Evolutionary conservation across 2,888 invertebrate species (phyloP), one percentile per base, ranked within the genome.

Genomic region (Oxyteleia sp.): DNA sequence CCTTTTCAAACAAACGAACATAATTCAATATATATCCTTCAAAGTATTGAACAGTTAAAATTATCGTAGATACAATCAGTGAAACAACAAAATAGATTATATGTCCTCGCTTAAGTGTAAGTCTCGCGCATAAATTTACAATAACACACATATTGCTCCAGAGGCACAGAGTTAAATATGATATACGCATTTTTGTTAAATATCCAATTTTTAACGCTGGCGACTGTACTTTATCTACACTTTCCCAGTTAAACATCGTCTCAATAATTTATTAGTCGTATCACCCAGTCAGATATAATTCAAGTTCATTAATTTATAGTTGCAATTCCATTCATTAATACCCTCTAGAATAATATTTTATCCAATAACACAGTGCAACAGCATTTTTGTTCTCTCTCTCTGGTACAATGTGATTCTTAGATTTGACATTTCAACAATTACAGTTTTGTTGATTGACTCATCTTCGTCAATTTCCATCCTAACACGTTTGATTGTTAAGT

Each of bases 281-380:
- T 63, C 63, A 63, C 47, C 45, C 29, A 10, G 35, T 64, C 64
- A 64, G 64, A 35, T 64, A 49, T 64, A 32, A 8, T 38, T 66
- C 38, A 23, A 29, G 26, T 66, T n/a, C 16, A 5, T 13, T 49
- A 35, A 23, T 20, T 35, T 49, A 23, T 35, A n/a, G 35, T 38
- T 49, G 49, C 71, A 71, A 26, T 29, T 59, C 38, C 49, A 71
- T 71, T 71, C 59, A 71, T 71, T 71, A 71, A 59, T 38, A 59
- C 59, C 59, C 59, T 49, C 32, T 47, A 13, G 4, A 18, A 18
- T 4, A 11, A 13, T 47, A 16, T 18, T 11, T 47, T n/a, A n/a
- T n/a, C n/a, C n/a, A n/a, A n/a, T n/a, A 41, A 5, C 10, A 7
- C 7, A 41, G 11, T 41, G 11, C n/a, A n/a, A n/a, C n/a, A n/a